These are phyloP conservation scores for Philonicus albiceps DNA, from an alignment of 2,888 invertebrate genomes.

Conservation along the genomic window DNA sequence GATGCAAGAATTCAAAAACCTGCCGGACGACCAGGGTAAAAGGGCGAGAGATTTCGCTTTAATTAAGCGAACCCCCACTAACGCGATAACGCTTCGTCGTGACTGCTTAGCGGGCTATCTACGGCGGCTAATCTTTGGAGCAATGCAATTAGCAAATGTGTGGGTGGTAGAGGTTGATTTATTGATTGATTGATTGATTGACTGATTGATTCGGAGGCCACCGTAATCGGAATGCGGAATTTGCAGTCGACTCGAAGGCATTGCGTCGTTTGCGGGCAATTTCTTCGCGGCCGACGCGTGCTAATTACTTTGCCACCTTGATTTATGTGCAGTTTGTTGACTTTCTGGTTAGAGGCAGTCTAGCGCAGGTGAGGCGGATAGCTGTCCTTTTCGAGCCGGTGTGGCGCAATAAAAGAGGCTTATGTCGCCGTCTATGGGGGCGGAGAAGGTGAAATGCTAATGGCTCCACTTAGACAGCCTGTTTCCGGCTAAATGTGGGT, in stretches of 20 bases:
- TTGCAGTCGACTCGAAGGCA: not conserved
- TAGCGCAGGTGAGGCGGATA: not conserved
- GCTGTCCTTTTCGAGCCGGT: not conserved
- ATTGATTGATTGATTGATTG: slow-evolving; percentile 8
- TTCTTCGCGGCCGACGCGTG: not conserved
- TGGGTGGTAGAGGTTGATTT: not conserved
- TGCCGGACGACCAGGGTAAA: not conserved
- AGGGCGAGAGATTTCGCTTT: not conserved
- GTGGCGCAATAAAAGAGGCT: not conserved
- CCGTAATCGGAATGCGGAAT: slow-evolving; percentile 7
- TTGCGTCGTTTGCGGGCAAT: not conserved
- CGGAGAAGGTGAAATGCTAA: not conserved
- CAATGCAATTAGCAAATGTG: slow-evolving; percentile 14
- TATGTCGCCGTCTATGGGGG: not conserved
- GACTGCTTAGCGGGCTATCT: not conserved
- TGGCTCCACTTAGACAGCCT: not conserved
- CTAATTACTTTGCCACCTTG: not conserved
- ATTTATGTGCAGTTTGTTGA: not conserved
- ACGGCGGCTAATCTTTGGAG: not conserved
- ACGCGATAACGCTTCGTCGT: not conserved
- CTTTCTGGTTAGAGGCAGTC: not conserved
- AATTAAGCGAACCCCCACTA: not conserved
- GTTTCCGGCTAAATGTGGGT: not conserved
- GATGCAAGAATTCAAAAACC: not conserved
- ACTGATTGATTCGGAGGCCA: not conserved